Percentiles rank a stretch among this genome's conserved stretches.
Conservation (phyloP, 2,797 vertebrate genomes). For the Paedocypris micromegethes region DNA sequence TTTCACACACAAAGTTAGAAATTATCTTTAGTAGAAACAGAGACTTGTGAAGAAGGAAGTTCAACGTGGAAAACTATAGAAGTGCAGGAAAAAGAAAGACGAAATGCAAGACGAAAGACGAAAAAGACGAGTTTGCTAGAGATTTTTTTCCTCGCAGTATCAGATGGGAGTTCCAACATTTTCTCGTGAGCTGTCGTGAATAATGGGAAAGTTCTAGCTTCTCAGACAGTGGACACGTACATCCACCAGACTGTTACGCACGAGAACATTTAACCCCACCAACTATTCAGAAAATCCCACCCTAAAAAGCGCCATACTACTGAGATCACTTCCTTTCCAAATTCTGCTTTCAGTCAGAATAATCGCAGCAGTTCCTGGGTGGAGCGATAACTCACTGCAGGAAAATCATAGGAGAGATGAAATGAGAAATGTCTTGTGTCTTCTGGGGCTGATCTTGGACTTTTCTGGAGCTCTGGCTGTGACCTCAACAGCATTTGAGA, state of each 20-base stretch:
- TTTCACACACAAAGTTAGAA: constrained; percentile 37
- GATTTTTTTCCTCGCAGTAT: constrained; percentile 15
- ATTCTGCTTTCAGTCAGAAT: constrained; percentile 54
- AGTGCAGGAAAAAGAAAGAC: background rate
- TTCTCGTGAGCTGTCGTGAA: constrained; percentile 21
- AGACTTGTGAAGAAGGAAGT: background rate
- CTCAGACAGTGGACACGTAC: constrained; percentile 13
- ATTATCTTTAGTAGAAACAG: background rate
- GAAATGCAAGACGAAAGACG: too few species aligned
- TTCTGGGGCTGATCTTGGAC: constrained; percentile 11
- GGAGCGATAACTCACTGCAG: constrained; percentile 39
- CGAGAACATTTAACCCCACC: constrained; percentile 12
- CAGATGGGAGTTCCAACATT: constrained; percentile 28
- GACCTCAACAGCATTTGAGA: constrained; percentile 16
- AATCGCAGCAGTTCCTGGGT: constrained; percentile 64
- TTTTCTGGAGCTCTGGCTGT: constrained; percentile 18
- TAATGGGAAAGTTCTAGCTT: constrained; percentile 18
- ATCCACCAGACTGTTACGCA: background rate
- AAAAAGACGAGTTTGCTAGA: constrained; percentile 11
- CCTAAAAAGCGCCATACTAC: constrained; percentile 33
- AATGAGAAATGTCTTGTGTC: constrained; percentile 13
- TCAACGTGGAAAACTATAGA: background rate
- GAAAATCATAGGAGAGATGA: constrained; percentile 29
- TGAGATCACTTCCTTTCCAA: constrained; percentile 47
- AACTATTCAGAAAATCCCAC: background rate